Conservation (phyloP, 2,797 vertebrate species). For the Acanthurus lineatus region DNA sequence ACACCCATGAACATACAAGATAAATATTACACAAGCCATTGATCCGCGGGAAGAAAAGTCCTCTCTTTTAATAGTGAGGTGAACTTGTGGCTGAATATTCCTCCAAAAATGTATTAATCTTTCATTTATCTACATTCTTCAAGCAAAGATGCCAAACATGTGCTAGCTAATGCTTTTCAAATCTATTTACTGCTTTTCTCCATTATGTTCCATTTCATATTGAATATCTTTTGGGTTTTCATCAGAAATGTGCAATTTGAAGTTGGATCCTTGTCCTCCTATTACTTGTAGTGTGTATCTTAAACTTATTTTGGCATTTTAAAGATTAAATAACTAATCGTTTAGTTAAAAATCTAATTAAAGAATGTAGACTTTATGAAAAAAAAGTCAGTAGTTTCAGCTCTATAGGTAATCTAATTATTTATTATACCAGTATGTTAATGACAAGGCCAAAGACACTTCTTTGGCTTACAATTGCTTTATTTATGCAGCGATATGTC, state of each 20-base stretch:
- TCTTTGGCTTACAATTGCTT: not conserved
- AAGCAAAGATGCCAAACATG: not conserved
- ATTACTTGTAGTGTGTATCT: not conserved
- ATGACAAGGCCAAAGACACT: constrained; percentile 4
- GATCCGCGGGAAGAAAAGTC: constrained; percentile 4
- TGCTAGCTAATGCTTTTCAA: not conserved
- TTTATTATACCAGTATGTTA: not conserved
- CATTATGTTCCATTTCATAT: not conserved
- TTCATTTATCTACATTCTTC: not conserved
- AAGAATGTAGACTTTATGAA: too few relatives aligned
- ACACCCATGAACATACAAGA: constrained; percentile 48
- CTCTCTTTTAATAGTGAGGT: constrained; percentile 17
- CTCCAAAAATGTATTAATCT: not conserved
- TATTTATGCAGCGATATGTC: constrained; percentile 12
- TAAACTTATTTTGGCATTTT: not conserved
- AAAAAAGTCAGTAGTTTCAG: not conserved
- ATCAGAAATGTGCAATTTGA: not conserved
- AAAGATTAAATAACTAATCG: not conserved
- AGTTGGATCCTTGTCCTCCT: not conserved
- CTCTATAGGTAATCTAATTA: not conserved
- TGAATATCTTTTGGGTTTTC: not conserved
- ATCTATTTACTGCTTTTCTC: not conserved
- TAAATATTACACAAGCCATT: constrained; percentile 26
- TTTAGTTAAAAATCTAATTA: too few relatives aligned
- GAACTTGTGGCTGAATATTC: not conserved